Conservation (phyloP, 2,113 vertebrate genomes). For the Lanius collurio region DNA sequence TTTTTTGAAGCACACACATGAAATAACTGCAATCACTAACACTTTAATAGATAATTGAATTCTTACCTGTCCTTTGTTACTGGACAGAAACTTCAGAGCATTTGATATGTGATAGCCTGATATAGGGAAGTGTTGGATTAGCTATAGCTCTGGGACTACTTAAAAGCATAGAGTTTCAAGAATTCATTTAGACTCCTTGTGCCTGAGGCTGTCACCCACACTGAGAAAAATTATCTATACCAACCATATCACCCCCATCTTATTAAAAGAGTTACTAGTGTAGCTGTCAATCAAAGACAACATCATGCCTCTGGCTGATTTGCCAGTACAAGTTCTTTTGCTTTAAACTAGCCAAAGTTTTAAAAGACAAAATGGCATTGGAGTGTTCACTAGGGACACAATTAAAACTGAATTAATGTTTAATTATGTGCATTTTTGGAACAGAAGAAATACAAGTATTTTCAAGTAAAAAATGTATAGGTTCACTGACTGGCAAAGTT, state of each 20-base stretch:
- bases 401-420: constrained; percentile 35
- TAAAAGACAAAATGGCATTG: not conserved
- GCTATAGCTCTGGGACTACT: not conserved
- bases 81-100: not conserved
- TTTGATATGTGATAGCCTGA: not conserved
- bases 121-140: not conserved
- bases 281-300: constrained; percentile 8
- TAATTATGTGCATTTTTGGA: not conserved
- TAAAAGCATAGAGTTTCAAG: not conserved
- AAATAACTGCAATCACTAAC: not conserved
- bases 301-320: constrained; percentile 1
- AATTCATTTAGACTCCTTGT: not conserved
- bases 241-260: not conserved
- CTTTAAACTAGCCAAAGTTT: constrained; percentile 1
- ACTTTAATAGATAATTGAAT: not conserved
- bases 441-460: not conserved
- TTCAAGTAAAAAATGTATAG: not conserved
- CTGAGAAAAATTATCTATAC: not conserved
- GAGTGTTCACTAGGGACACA: not conserved
- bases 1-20: not conserved
- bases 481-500: not conserved
- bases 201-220: constrained; percentile 2
- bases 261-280: not conserved
- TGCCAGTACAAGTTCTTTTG: not conserved
- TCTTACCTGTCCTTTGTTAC: not conserved